A percentile compares a stretch with the other conserved stretches of the same genome.
Evolutionary conservation across 2,113 vertebrate species (phyloP).

Genomic region (Nothobranchius kuhntae): DNA sequence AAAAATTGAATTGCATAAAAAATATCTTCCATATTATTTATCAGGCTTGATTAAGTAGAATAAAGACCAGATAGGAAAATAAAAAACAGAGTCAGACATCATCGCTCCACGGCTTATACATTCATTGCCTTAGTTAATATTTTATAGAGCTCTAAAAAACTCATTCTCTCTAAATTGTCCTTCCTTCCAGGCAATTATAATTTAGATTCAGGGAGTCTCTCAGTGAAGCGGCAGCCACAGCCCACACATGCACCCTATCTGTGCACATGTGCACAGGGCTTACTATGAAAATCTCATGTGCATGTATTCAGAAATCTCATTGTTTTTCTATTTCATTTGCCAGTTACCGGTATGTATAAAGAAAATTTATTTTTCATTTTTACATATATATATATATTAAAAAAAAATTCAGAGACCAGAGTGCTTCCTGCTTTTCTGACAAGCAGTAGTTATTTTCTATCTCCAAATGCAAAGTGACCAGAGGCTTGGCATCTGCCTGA

Average conservation of each 20-base stretch:
- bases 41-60: conserved; percentile 38
- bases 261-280: conserved; percentile 2
- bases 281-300: not conserved
- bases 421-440: conserved; percentile 48
- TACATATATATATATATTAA: not conserved
- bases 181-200: conserved; percentile 62
- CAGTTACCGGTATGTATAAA: conserved; percentile 28
- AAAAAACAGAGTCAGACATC: conserved; percentile 40
- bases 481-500: conserved; percentile 69
- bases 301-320: conserved; percentile 19
- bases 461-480: conserved; percentile 75
- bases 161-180: conserved; percentile 74
- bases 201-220: conserved; percentile 58
- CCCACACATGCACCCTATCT: conserved; percentile 55
- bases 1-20: conserved; percentile 1
- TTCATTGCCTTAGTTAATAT: conserved; percentile 76
- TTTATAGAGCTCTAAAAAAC: conserved; percentile 73
- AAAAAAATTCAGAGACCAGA: conserved; percentile 22
- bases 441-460: conserved; percentile 69
- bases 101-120: conserved; percentile 63
- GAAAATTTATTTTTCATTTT: too few relatives aligned
- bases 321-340: conserved; percentile 30
- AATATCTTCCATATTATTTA: not conserved
- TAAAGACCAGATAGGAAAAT: conserved; percentile 26
- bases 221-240: conserved; percentile 45